These are phyloP conservation scores for Xanthorhoe spadicearia DNA, from an alignment of 2,888 invertebrate genomes.

Conservation along the genomic window DNA sequence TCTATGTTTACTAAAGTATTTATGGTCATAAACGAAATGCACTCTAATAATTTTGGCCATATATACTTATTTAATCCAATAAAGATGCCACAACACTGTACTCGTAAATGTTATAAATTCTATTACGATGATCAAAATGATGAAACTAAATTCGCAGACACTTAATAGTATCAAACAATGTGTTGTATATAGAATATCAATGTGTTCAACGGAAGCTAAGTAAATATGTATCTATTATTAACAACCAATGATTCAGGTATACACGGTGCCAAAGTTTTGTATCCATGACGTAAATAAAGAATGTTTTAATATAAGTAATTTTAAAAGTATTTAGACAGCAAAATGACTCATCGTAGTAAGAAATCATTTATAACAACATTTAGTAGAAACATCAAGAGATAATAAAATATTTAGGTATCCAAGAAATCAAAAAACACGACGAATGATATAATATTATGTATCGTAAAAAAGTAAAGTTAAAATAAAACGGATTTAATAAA, in stretches of 20 bases:
- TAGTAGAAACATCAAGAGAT: not conserved
- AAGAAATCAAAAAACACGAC: constrained; percentile 23
- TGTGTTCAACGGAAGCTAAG: constrained; percentile 66
- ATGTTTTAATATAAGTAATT: constrained; percentile 30
- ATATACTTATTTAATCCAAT: constrained; percentile 37
- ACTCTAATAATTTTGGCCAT: constrained; percentile 22
- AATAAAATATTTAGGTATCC: constrained; percentile 4
- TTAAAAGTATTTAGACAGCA: not conserved
- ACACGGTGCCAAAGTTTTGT: constrained; percentile 60
- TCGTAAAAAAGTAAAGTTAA: constrained; percentile 29
- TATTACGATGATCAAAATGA: not conserved
- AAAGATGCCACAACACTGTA: constrained; percentile 66
- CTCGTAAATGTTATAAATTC: constrained; percentile 39
- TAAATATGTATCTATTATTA: constrained; percentile 67
- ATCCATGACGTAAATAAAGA: constrained; percentile 58
- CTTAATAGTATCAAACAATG: constrained; percentile 57
- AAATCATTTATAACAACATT: constrained; percentile 4
- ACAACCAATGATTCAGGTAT: constrained; percentile 53
- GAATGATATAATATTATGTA: not conserved
- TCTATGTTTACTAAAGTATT: constrained; percentile 16
- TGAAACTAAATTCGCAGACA: constrained; percentile 53
- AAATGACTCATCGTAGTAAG: constrained; percentile 23
- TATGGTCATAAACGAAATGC: constrained; percentile 1
- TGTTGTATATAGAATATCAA: constrained; percentile 57
- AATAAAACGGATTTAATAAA: constrained; percentile 36